These are phyloP conservation scores for Sardina pilchardus DNA, from an alignment of 2,113 vertebrate species.

Conservation along the genomic window DNA sequence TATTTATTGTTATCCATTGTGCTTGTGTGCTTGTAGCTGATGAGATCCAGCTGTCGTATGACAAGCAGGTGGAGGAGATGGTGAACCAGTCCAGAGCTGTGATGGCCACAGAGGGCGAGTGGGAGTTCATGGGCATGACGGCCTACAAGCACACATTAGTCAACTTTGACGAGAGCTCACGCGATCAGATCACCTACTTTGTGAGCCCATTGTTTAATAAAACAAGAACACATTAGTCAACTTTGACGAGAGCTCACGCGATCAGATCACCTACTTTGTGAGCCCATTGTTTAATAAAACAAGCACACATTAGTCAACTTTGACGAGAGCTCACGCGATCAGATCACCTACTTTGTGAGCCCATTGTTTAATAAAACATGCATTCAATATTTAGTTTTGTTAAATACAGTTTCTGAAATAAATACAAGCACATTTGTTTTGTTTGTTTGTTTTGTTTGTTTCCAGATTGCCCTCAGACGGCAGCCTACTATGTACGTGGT, in stretches of 20 bases:
- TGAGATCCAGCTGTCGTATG: slow-evolving; percentile 55
- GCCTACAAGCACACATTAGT: not conserved
- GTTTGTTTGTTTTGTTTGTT: not conserved
- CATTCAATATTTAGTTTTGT: not conserved
- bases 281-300: not conserved
- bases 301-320: not conserved
- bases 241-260: not conserved
- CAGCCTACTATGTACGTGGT: slow-evolving; percentile 75
- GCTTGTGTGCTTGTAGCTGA: slow-evolving; percentile 38
- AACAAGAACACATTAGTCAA: not conserved
- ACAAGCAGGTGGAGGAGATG: slow-evolving; percentile 28
- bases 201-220: slow-evolving; percentile 35
- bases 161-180: accelerated
- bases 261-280: slow-evolving; percentile 58
- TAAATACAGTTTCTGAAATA: too few species aligned
- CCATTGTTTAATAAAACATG: not conserved
- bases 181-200: slow-evolving; percentile 53
- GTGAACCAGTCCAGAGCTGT: slow-evolving; percentile 41
- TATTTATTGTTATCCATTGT: not conserved
- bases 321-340: not conserved
- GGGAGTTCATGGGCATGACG: slow-evolving; percentile 67
- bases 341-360: slow-evolving; percentile 55
- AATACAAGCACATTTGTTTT: not conserved
- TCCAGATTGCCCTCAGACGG: slow-evolving; percentile 58
- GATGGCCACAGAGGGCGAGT: slow-evolving; percentile 70